Conservation (phyloP, 1,140 invertebrate genomes). For the Ooceraea biroi region DNA sequence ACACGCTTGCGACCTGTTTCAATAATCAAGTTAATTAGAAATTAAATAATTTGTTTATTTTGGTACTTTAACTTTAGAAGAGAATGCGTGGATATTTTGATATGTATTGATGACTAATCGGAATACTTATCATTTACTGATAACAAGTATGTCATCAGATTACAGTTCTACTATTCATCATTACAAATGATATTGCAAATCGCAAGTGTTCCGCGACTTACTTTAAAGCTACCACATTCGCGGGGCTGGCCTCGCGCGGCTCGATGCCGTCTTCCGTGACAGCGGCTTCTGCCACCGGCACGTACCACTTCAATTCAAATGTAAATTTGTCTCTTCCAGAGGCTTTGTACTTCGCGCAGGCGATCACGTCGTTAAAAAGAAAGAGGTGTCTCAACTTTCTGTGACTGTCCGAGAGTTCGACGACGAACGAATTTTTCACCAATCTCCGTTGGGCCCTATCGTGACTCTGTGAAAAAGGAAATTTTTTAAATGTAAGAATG, state of each 20-base stretch:
- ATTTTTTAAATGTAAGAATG: neutral
- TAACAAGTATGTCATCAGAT: slow-evolving; percentile 5
- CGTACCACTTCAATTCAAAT: slow-evolving; percentile 97
- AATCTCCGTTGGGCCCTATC: slow-evolving; percentile 94
- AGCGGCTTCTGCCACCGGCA: slow-evolving; percentile 92
- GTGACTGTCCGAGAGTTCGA: slow-evolving; percentile 95
- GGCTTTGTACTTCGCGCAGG: slow-evolving; percentile 97
- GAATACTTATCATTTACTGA: neutral
- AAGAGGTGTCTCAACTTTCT: slow-evolving; percentile 97
- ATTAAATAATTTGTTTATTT: neutral
- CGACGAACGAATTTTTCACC: slow-evolving; percentile 97
- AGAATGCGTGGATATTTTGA: too few relatives aligned
- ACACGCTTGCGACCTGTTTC: slow-evolving; percentile 91
- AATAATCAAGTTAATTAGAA: neutral
- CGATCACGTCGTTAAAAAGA: slow-evolving; percentile 97
- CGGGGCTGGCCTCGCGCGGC: slow-evolving; percentile 90
- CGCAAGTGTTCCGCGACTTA: slow-evolving; percentile 56
- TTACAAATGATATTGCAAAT: slow-evolving; percentile 1
- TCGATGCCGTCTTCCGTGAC: slow-evolving; percentile 91
- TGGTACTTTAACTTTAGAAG: too few relatives aligned
- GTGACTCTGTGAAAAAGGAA: slow-evolving; percentile 88
- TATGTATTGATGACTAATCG: slow-evolving; percentile 11
- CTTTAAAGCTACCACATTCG: slow-evolving; percentile 93
- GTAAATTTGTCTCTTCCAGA: slow-evolving; percentile 94
- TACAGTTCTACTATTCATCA: neutral